Percentiles rank a stretch among this genome's conserved stretches.
Evolutionary conservation across 1,140 invertebrate species (phyloP).

Genomic region (Patella vulgata): DNA sequence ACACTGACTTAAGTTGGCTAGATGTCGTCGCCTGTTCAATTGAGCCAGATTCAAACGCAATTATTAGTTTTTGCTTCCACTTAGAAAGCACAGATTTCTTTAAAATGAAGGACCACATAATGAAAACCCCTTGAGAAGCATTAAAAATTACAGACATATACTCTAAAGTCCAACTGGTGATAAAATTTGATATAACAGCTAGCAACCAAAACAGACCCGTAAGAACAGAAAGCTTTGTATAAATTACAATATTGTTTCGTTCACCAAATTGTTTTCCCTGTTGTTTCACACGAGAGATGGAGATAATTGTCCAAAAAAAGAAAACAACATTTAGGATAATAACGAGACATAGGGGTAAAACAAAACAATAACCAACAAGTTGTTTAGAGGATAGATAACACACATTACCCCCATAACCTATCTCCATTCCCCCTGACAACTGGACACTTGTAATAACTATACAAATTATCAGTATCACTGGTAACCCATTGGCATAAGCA

Average conservation of each 20-base stretch:
- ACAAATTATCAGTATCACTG: slow-evolving; percentile 23
- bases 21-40: too few relatives aligned
- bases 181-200: slow-evolving; percentile 36
- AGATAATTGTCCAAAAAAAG: slow-evolving; percentile 38
- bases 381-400: slow-evolving; percentile 37
- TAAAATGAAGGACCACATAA: slow-evolving; percentile 68
- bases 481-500: slow-evolving; percentile 21
- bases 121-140: slow-evolving; percentile 72
- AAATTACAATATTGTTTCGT: slow-evolving; percentile 33
- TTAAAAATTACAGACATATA: slow-evolving; percentile 72
- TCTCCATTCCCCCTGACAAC: slow-evolving; percentile 15
- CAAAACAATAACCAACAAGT: slow-evolving; percentile 32
- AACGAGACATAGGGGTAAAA: slow-evolving; percentile 32
- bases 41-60: too few relatives aligned
- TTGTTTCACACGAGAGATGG: slow-evolving; percentile 11
- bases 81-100: slow-evolving; percentile 16
- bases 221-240: slow-evolving; percentile 41
- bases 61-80: too few relatives aligned
- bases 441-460: slow-evolving; percentile 23
- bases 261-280: slow-evolving; percentile 17
- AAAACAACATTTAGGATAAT: slow-evolving; percentile 34
- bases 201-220: slow-evolving; percentile 43
- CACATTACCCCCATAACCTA: slow-evolving; percentile 34
- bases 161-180: slow-evolving; percentile 53
- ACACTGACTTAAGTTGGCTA: too few relatives aligned